Conservation (phyloP, 2,888 invertebrate species). For the Andricus quercusramuli region DNA sequence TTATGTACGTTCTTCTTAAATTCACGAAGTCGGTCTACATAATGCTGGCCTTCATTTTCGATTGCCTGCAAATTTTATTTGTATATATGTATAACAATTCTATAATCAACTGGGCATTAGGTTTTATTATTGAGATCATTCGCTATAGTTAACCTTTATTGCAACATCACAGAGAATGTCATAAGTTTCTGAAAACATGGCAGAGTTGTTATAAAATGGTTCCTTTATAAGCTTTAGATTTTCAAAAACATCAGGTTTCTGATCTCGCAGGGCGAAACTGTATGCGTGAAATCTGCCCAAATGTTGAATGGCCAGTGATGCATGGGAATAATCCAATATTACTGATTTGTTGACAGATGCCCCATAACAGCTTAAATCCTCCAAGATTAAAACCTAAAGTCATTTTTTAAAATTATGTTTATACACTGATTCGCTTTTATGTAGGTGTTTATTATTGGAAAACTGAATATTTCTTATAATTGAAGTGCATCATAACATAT, state of each 20-base stretch:
- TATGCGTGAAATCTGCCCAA: conserved; percentile 60
- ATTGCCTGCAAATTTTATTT: not conserved
- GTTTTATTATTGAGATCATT: not conserved
- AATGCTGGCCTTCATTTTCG: not conserved
- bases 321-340: conserved; percentile 58
- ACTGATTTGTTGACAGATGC: conserved; percentile 30
- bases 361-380: not conserved
- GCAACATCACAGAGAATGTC: conserved; percentile 16
- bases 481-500: too few species aligned
- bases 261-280: conserved; percentile 56
- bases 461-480: too few species aligned
- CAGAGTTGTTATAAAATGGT: conserved; percentile 34
- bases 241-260: conserved; percentile 53
- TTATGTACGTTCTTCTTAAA: not conserved
- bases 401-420: not conserved
- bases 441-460: too few species aligned
- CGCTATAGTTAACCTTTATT: conserved; percentile 7
- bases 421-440: not conserved
- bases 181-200: not conserved
- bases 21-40: not conserved
- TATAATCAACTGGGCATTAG: not conserved
- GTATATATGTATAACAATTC: not conserved
- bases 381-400: not conserved
- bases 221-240: conserved; percentile 52
- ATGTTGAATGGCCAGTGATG: conserved; percentile 46